A percentile compares a stretch with the other conserved stretches of the same genome.
Evolutionary conservation across 1,140 invertebrate genomes (phyloP).

Genomic region (Brachionus calyciflorus): DNA sequence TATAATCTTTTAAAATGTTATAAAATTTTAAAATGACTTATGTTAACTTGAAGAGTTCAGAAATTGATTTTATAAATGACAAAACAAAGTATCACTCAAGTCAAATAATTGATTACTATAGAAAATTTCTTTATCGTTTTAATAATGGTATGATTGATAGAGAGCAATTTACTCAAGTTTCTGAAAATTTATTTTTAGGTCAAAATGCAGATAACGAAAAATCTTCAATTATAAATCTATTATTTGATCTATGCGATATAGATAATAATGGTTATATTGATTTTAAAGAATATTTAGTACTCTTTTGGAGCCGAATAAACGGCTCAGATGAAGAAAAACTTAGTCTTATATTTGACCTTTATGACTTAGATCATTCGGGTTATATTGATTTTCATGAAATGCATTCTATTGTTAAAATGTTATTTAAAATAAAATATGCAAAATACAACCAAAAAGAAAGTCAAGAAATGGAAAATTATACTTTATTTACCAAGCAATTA

Average conservation of each 20-base stretch:
- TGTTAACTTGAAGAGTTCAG: background rate
- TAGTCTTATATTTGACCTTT: constrained; percentile 11
- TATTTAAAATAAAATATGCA: constrained; percentile 40
- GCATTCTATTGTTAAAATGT: constrained; percentile 38
- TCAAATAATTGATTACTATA: constrained; percentile 27
- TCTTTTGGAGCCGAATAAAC: constrained; percentile 2
- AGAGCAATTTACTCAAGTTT: background rate
- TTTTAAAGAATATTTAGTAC: constrained; percentile 42
- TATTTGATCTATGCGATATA: constrained; percentile 40
- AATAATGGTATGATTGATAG: constrained; percentile 15
- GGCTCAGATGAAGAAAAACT: background rate
- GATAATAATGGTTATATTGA: constrained; percentile 28
- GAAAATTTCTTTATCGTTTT: constrained; percentile 1
- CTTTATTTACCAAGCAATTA: background rate
- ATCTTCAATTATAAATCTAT: background rate
- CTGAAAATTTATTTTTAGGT: background rate
- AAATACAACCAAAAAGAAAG: background rate
- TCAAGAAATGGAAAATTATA: background rate
- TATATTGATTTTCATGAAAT: constrained; percentile 41
- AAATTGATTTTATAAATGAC: background rate
- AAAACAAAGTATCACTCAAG: background rate
- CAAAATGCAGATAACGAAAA: constrained; percentile 10
- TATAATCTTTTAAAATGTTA: background rate
- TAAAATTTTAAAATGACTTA: background rate
- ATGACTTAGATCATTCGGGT: constrained; percentile 22